Evolutionary conservation across 92 coral and sea anemone genomes (phyloP), one percentile per base, ranked within the genome.

Genomic region (Epizoanthus ramosus): DNA sequence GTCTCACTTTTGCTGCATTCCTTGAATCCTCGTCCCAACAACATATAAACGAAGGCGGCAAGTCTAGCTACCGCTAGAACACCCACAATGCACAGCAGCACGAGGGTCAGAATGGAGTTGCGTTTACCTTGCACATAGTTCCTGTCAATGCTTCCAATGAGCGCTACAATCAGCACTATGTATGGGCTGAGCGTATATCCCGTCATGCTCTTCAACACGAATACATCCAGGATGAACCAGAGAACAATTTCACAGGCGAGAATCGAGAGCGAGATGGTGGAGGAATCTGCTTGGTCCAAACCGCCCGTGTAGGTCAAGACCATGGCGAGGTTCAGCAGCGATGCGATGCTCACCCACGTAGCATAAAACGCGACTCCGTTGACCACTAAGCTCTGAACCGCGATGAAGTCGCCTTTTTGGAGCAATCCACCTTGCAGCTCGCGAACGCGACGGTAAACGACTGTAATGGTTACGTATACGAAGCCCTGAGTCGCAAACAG

Each of bases 141-240:
- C 61, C 84, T 93, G 91, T 87, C 89, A 17, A 95, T 87, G 71
- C 92, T 93, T 24, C 97, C 98, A 0, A 95, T 87, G 79, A 95
- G 93, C 5, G 98, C 98, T 86, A 92, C 89, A 53, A 95, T 89
- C 41, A 95, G 72, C 0, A 93, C 98, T 9, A 94, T 91, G 73
- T 92, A 95, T 79, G 91, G 88, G 57, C 88, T 86, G 47, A 91
- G 77, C 0, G 98, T 95, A 83, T 89, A 93, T 57, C 91, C 88
- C 2, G 92, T 91, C 70, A 66, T 89, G 21, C 84, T 79, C 72
- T 93, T 95, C 79, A 93, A 24, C 25, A 92, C 73, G 53, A 87
- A 81, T 52, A 93, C 92, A 69, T 95, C 98, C n/a, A 95, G 58
- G 59, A 87, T n/a, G 65, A 93, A 95, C 98, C 98, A 95, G 2